These are phyloP conservation scores for Drosophila bocqueti DNA, from an alignment of 1,140 invertebrate species.

Conservation along the genomic window DNA sequence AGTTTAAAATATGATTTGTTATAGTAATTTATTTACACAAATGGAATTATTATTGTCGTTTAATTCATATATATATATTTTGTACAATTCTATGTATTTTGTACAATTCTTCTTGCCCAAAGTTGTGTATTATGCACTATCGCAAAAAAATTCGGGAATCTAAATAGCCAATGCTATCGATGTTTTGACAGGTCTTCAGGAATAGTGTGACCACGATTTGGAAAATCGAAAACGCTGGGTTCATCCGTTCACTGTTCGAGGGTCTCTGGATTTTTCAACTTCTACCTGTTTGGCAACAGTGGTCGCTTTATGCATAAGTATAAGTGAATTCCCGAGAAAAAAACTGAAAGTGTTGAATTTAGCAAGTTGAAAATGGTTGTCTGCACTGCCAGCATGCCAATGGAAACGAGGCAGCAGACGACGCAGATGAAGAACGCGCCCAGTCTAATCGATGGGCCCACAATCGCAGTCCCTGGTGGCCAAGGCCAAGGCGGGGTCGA, in stretches of 20 bases:
- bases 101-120: too few species aligned
- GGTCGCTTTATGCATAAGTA: constrained; percentile 13
- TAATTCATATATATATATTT: too few species aligned
- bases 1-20: not conserved
- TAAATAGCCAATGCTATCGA: not conserved
- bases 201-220: not conserved
- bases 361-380: constrained; percentile 23
- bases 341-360: constrained; percentile 15
- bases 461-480: not conserved
- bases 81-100: too few species aligned
- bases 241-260: not conserved
- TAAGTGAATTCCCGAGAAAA: constrained; percentile 7
- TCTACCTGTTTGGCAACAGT: not conserved
- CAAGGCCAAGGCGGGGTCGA: not conserved
- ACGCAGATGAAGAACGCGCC: not conserved
- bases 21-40: too few species aligned
- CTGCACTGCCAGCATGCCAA: constrained; percentile 13
- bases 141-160: not conserved
- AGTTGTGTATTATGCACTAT: not conserved
- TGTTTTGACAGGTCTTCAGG: not conserved
- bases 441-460: constrained; percentile 1
- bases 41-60: too few species aligned
- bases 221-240: not conserved
- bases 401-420: constrained; percentile 2
- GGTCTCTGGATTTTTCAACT: not conserved